These are phyloP conservation scores for Plagiodera versicolora DNA, from an alignment of 2,888 invertebrate genomes.

Conservation along the genomic window DNA sequence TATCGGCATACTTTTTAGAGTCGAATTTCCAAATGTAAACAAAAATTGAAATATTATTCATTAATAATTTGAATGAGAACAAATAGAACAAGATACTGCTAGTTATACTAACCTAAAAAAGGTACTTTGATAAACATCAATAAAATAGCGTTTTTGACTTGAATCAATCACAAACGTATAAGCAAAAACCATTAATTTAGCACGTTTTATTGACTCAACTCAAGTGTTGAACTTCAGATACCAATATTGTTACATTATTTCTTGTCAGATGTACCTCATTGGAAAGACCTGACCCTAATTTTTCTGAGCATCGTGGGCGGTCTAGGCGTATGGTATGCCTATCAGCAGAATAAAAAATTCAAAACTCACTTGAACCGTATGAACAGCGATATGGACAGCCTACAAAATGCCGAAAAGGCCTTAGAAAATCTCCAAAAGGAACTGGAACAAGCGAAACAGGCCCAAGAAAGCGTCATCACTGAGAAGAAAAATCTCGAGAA, in stretches of 20 bases:
- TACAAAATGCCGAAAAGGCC: conserved; percentile 86
- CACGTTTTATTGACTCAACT: too few relatives aligned
- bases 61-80: too few relatives aligned
- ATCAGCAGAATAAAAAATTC: conserved; percentile 86
- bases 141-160: too few relatives aligned
- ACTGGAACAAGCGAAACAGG: conserved; percentile 79
- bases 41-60: too few relatives aligned
- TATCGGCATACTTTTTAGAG: too few relatives aligned
- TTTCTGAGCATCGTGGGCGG: conserved; percentile 81
- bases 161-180: too few relatives aligned
- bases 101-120: too few relatives aligned
- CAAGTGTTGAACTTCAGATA: neutral
- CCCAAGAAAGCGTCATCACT: conserved; percentile 78
- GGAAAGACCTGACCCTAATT: conserved; percentile 90
- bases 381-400: conserved; percentile 91
- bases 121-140: too few relatives aligned
- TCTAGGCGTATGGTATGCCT: conserved; percentile 89
- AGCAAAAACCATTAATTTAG: too few relatives aligned
- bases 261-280: conserved; percentile 52
- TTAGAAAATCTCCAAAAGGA: conserved; percentile 83
- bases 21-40: too few relatives aligned
- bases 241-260: neutral
- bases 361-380: conserved; percentile 85
- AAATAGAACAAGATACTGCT: too few relatives aligned
- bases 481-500: conserved; percentile 83